Evolutionary conservation across 35 echinoderm and acorn worm genomes (phyloP).

Genomic region (Amphiura filiformis): DNA sequence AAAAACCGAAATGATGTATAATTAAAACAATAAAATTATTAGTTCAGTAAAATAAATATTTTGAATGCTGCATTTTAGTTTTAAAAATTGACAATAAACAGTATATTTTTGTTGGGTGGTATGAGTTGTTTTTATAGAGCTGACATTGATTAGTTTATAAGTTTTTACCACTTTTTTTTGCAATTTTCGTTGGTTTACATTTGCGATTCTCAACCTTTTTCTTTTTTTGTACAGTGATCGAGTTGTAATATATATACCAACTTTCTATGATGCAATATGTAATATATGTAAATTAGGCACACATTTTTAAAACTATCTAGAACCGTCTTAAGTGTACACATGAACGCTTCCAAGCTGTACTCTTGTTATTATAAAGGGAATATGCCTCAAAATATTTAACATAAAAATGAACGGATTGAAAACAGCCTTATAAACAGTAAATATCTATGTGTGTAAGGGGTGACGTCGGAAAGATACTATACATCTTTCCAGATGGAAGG

Average conservation of each 20-base stretch:
- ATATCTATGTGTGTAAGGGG: neutral
- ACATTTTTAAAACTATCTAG: neutral
- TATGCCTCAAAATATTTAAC: neutral
- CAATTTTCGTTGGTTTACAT: too few species aligned
- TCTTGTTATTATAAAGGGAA: too few species aligned
- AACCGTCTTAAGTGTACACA: neutral
- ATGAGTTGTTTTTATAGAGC: too few species aligned
- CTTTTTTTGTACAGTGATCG: too few species aligned
- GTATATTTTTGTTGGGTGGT: neutral
- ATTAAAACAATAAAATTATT: too few species aligned
- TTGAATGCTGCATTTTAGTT: neutral
- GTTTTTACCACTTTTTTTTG: too few species aligned
- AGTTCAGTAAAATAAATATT: too few species aligned
- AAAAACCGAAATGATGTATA: too few species aligned
- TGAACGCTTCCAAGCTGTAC: constrained; percentile 1
- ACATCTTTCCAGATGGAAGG: neutral
- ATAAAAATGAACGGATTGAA: neutral
- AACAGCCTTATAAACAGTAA: neutral
- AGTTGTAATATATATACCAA: neutral
- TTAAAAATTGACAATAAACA: neutral
- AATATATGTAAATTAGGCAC: neutral
- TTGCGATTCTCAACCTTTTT: too few species aligned
- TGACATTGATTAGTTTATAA: too few species aligned
- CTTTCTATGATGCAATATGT: neutral
- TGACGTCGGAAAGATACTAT: too few species aligned